Percentiles rank a stretch among this genome's conserved stretches.
Evolutionary conservation across 1,140 invertebrate species (phyloP).

Genomic region (Hyphantria cunea): DNA sequence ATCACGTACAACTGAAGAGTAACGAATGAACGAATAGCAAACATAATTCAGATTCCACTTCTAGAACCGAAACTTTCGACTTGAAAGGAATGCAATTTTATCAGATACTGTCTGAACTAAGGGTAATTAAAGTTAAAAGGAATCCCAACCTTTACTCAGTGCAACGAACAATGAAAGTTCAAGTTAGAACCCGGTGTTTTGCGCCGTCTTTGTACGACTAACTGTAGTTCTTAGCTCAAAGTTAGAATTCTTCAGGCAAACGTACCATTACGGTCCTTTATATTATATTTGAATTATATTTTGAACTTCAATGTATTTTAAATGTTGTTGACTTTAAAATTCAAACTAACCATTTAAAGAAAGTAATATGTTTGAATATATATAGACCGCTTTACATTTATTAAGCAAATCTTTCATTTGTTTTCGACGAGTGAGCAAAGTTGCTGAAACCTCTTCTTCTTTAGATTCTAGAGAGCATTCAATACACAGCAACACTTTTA

Average conservation of each 20-base stretch:
- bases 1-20: conserved; percentile 7
- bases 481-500: too few species aligned
- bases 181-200: conserved; percentile 9
- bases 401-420: not conserved
- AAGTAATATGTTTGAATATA: too few species aligned
- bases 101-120: conserved; percentile 39
- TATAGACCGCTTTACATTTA: too few species aligned
- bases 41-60: conserved; percentile 20
- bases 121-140: conserved; percentile 53
- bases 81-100: conserved; percentile 51
- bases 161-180: conserved; percentile 27
- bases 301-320: too few species aligned
- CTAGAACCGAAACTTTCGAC: conserved; percentile 3
- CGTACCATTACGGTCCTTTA: too few species aligned
- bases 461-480: too few species aligned
- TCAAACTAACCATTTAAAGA: too few species aligned
- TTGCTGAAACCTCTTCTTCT: too few species aligned
- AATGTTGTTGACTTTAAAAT: too few species aligned
- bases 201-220: not conserved
- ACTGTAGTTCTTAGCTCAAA: not conserved
- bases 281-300: too few species aligned
- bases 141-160: conserved; percentile 40
- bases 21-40: conserved; percentile 13
- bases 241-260: not conserved
- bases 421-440: too few species aligned